Evolutionary conservation across 2,888 invertebrate species (phyloP).

Genomic region (Atethmia centrago): DNA sequence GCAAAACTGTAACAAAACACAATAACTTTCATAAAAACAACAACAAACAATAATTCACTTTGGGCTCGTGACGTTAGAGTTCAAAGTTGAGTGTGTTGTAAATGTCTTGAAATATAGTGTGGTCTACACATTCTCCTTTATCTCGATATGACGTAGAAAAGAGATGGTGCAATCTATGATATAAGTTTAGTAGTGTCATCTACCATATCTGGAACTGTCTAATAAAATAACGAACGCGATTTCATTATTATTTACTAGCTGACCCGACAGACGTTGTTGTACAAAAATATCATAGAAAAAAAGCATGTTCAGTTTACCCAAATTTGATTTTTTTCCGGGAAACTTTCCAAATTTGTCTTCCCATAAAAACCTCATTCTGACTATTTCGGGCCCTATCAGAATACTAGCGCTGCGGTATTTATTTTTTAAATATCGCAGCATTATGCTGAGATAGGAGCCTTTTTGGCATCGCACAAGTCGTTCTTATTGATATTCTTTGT

Average conservation of each 20-base stretch:
- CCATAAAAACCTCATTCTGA: too few relatives aligned
- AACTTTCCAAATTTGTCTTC: too few relatives aligned
- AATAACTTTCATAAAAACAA: slow-evolving; percentile 28
- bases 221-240: neutral
- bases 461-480: too few relatives aligned
- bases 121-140: slow-evolving; percentile 37
- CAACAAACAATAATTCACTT: slow-evolving; percentile 12
- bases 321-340: too few relatives aligned
- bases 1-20: slow-evolving; percentile 6
- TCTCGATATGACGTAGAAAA: slow-evolving; percentile 45
- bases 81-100: slow-evolving; percentile 31
- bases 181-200: slow-evolving; percentile 52
- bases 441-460: too few relatives aligned
- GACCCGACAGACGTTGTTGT: neutral
- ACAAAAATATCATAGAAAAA: neutral
- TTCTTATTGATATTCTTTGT: too few relatives aligned
- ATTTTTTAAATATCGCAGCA: too few relatives aligned
- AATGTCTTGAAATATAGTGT: slow-evolving; percentile 24
- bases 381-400: too few relatives aligned
- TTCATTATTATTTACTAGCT: neutral
- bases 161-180: slow-evolving; percentile 45
- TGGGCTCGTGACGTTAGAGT: slow-evolving; percentile 1
- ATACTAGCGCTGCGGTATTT: too few relatives aligned
- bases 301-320: neutral
- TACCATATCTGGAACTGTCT: neutral